Base-by-base conservation (phyloP, 2,113 vertebrate species). In the Hyaena hyaena region DNA sequence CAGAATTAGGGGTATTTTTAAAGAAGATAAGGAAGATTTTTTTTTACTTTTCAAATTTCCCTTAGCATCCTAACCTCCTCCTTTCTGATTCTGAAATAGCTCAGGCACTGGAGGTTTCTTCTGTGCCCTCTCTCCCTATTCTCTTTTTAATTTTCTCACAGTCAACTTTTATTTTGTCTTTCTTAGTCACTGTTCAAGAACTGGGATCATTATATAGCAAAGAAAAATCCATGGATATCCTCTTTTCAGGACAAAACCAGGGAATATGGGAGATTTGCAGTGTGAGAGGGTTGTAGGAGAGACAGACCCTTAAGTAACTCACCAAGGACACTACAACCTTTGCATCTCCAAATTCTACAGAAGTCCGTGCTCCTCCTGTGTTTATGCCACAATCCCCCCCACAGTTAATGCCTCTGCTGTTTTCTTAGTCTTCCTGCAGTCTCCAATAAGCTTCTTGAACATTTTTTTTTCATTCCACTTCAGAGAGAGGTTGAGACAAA, bases 61-160 rank as follows among this genome's bases (percentile, higher is more conserved):
- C 45, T 87, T 96, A 93, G 28, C 58, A 90, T 73, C 39, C 66
- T 74, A 50, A 71, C 17, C 45, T 88, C 19, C 28, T 92, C 61
- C 95, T 92, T 96, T 50, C 35, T 61, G 21, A 82, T 94, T 96
- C 63, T 85, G 45, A 90, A 94, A 63, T 68, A 81, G 14, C 43
- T 17, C 74, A 81, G 35, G n/a, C 11, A 45, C 55, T 15, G 50
- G 63, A 61, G 63, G 9, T 71, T 94, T n/a, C 23, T 85, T 39
- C 63, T 65, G 65, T 79, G 4, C 68, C 4, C 7, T 55, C 1
- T 76, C 24, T 53, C 6, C 48, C 33, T 5, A 50, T n/a, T 4
- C 21, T 33, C 24, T 84, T 94, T 63, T 79, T 4, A 24, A 93
- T 83, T 55, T 93, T 83, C 87, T 90, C 74, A 68, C 23, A 83